phyloP scores from a whole-genome alignment of 1,140 invertebrate species.

The Diplogasteroides magnus region DNA sequence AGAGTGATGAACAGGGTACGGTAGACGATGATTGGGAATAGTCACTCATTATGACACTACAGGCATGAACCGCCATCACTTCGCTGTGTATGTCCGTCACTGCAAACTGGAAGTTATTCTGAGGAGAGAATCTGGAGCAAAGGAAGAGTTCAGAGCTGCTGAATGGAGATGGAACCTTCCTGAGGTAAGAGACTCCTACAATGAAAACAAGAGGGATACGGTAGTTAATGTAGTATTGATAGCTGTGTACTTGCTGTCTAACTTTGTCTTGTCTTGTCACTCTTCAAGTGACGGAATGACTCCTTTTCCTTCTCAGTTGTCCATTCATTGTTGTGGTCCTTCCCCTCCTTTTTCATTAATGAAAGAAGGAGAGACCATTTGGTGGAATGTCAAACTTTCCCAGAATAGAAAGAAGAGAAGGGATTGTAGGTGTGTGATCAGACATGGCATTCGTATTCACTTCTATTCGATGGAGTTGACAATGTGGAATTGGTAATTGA shows the following conservation, averaged over 20 bases:
- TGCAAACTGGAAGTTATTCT: constrained; percentile 87
- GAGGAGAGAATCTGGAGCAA: constrained; percentile 79
- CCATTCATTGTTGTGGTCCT: no score
- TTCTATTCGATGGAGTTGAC: constrained; percentile 80
- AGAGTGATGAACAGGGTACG: constrained; percentile 47
- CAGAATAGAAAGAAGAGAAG: no score
- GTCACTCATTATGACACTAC: constrained; percentile 6
- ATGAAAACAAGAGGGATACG: no score
- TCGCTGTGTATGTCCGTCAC: constrained; percentile 89
- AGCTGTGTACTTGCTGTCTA: no score
- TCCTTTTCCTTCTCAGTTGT: no score
- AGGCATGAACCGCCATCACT: constrained; percentile 88
- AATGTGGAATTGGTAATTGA: constrained; percentile 63
- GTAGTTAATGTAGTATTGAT: not conserved
- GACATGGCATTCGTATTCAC: constrained; percentile 95
- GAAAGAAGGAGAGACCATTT: no score
- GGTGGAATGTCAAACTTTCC: no score
- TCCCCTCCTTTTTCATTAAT: no score
- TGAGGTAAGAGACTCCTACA: constrained; percentile 59
- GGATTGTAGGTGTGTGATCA: constrained; percentile 76
- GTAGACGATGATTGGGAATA: not conserved
- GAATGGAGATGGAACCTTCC: constrained; percentile 93
- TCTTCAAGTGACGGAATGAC: no score
- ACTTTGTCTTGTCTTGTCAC: no score
- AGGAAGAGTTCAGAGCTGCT: constrained; percentile 91